Conservation (phyloP, 2,888 invertebrate genomes). For the Lepidonotus clava region DNA sequence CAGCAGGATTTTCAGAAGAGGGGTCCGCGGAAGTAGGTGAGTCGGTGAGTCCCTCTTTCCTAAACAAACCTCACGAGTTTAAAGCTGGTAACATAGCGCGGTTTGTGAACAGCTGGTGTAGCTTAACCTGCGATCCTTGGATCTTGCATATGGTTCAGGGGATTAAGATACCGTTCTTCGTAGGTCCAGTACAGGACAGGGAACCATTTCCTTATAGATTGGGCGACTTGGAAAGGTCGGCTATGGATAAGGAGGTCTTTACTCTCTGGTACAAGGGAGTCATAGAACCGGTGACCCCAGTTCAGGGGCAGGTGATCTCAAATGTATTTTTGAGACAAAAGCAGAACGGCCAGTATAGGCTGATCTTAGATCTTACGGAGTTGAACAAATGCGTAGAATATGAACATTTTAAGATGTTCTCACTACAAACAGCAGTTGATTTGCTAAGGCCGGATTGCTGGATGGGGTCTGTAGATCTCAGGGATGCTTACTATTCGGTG, state of each 20-base stretch:
- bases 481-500: conserved; percentile 21
- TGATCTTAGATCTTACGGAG: conserved; percentile 45
- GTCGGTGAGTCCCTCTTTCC: no score
- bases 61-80: no score
- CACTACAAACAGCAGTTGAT: not conserved
- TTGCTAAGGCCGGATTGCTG: not conserved
- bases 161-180: not conserved
- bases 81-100: not conserved
- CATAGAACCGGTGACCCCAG: not conserved
- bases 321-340: conserved; percentile 41
- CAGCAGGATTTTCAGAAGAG: no score
- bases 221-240: not conserved
- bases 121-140: not conserved
- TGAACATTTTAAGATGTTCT: conserved; percentile 43
- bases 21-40: no score
- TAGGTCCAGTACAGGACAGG: not conserved
- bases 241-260: not conserved
- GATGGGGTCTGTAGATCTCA: not conserved
- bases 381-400: conserved; percentile 42
- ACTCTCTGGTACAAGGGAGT: not conserved
- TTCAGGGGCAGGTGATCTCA: conserved; percentile 16
- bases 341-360: not conserved
- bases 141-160: not conserved
- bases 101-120: not conserved
- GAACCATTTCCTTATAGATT: not conserved